Conservation (phyloP, 2,113 vertebrate genomes). For the Bubo bubo region DNA sequence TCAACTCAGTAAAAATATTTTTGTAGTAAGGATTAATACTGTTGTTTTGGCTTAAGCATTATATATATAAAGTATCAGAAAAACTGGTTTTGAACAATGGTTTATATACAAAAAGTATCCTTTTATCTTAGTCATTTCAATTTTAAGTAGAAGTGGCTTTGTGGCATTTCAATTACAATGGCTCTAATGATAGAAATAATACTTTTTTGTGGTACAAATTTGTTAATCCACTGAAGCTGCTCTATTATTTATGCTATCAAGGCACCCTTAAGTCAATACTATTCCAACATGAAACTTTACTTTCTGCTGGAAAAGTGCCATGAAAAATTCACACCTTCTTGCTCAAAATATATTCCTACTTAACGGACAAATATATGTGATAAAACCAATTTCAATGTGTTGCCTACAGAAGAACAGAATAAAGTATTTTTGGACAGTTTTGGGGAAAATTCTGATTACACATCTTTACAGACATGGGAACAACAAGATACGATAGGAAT, state of each 20-base stretch:
- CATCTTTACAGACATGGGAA: not conserved
- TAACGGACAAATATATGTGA: not conserved
- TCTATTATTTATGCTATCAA: not conserved
- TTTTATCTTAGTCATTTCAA: not conserved
- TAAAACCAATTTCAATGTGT: not conserved
- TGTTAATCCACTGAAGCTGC: not conserved
- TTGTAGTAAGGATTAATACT: not conserved
- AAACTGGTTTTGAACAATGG: not conserved
- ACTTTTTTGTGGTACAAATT: not conserved
- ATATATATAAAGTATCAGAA: not conserved
- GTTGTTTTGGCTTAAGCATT: not conserved
- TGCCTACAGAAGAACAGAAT: not conserved
- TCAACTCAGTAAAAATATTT: not conserved
- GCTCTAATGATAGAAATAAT: not conserved
- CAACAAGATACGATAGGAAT: not conserved
- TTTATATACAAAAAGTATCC: not conserved
- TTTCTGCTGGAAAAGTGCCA: not conserved
- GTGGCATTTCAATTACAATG: not conserved
- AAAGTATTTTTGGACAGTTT: not conserved
- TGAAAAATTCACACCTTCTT: not conserved
- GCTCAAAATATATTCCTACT: not conserved
- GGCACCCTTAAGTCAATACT: not conserved
- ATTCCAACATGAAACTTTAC: not conserved
- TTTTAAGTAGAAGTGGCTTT: not conserved
- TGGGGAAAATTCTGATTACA: not conserved